phyloP scores from a whole-genome alignment of 2,888 invertebrate species.

The Aporophyla nigra region DNA sequence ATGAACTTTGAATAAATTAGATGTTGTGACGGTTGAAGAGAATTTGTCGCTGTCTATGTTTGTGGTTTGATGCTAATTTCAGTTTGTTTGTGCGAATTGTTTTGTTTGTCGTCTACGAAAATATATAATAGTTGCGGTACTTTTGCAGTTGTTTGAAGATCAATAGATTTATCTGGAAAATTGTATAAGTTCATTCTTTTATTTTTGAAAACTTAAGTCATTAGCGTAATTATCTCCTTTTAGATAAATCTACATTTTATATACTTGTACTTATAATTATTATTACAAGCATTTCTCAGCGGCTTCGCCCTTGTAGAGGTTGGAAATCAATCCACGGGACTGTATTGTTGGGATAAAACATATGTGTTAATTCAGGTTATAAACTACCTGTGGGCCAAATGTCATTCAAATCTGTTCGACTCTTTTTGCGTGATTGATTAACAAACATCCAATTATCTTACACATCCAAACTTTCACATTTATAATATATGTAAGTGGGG shows the following conservation, averaged over 20 bases:
- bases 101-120: conserved; percentile 1
- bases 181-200: not conserved
- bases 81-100: not conserved
- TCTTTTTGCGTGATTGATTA: too few relatives aligned
- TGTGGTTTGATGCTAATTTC: conserved; percentile 18
- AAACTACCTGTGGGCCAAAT: too few relatives aligned
- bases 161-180: not conserved
- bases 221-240: not conserved
- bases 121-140: not conserved
- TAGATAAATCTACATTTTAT: not conserved
- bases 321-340: too few relatives aligned
- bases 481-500: too few relatives aligned
- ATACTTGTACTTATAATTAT: too few relatives aligned
- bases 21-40: conserved; percentile 40
- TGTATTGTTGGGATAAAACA: too few relatives aligned
- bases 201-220: not conserved
- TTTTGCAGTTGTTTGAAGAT: not conserved
- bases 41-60: conserved; percentile 30
- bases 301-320: too few relatives aligned
- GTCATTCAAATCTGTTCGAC: too few relatives aligned
- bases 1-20: conserved; percentile 69
- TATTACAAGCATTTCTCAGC: too few relatives aligned
- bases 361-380: too few relatives aligned
- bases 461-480: too few relatives aligned
- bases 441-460: too few relatives aligned